A percentile compares a stretch with the other conserved stretches of the same genome.
Conservation (phyloP, 2,113 vertebrate species). For the Neogobius melanostomus region DNA sequence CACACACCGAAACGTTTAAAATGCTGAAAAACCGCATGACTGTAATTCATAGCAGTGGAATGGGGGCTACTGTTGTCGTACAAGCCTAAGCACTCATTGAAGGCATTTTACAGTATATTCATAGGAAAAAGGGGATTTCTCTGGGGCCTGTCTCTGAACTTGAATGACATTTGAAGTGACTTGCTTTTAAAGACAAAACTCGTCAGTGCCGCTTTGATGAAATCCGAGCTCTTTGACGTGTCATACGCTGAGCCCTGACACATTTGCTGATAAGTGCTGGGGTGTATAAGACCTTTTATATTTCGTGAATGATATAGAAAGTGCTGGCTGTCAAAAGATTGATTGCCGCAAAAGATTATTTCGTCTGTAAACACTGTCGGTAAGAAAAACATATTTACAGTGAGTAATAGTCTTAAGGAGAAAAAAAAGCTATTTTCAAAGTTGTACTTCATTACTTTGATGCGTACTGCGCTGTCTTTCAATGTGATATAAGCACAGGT, state of each 20-base stretch:
- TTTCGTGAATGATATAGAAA: not conserved
- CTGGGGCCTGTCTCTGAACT: not conserved
- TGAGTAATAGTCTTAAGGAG: not conserved
- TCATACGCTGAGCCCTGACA: conserved; percentile 1
- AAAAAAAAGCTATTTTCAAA: not conserved
- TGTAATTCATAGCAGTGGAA: too few species aligned
- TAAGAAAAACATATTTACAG: conserved; percentile 6
- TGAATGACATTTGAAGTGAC: conserved; percentile 1
- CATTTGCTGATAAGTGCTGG: conserved; percentile 2
- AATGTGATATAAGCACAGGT: not conserved
- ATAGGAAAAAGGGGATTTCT: conserved; percentile 6
- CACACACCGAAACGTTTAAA: too few species aligned
- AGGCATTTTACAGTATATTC: conserved; percentile 16
- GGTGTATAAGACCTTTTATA: not conserved
- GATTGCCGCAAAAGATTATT: not conserved
- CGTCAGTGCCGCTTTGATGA: not conserved
- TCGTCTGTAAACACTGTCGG: not conserved
- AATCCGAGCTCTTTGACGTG: not conserved
- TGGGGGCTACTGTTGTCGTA: too few species aligned
- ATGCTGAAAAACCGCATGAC: too few species aligned
- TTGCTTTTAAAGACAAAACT: conserved; percentile 9
- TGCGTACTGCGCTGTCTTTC: not conserved
- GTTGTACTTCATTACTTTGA: not conserved
- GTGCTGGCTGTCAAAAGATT: not conserved
- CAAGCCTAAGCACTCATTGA: too few species aligned